Conservation (phyloP, 2,113 vertebrate genomes). For the Genyomyrus donnyi region DNA sequence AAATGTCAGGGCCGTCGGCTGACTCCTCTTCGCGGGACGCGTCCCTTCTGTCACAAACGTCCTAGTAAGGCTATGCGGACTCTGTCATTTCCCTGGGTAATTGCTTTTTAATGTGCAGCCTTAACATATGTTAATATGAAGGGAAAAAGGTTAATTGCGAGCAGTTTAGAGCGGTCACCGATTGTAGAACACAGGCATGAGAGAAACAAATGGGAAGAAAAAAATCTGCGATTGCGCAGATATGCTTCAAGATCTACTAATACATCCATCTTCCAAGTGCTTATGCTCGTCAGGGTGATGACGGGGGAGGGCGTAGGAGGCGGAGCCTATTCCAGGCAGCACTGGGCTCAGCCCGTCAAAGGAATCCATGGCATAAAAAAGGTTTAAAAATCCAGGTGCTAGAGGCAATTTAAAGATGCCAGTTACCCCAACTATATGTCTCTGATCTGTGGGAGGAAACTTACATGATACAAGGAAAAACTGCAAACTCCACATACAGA, state of each 20-base stretch:
- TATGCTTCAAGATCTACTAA: background rate
- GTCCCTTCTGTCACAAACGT: background rate
- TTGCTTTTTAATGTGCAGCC: conserved; percentile 15
- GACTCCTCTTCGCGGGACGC: background rate
- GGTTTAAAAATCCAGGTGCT: background rate
- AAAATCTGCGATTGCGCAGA: background rate
- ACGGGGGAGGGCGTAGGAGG: background rate
- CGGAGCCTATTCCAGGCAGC: background rate
- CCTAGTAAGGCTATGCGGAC: background rate
- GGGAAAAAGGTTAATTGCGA: conserved; percentile 10
- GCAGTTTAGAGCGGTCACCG: background rate
- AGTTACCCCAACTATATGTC: background rate
- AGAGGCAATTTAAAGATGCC: background rate
- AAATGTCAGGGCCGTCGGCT: background rate
- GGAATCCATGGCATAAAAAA: background rate
- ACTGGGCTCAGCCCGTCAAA: background rate
- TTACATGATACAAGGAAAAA: background rate
- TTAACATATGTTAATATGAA: conserved; percentile 17
- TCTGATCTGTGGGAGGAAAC: background rate
- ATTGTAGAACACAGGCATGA: background rate
- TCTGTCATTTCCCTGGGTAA: background rate
- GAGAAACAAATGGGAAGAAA: background rate
- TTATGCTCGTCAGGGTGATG: background rate
- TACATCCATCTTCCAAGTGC: background rate
- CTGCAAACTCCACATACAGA: background rate